These are phyloP conservation scores for Eunapius fragilis DNA, from an alignment of 37 sponge, comb jelly and placozoan species.

Conservation along the genomic window DNA sequence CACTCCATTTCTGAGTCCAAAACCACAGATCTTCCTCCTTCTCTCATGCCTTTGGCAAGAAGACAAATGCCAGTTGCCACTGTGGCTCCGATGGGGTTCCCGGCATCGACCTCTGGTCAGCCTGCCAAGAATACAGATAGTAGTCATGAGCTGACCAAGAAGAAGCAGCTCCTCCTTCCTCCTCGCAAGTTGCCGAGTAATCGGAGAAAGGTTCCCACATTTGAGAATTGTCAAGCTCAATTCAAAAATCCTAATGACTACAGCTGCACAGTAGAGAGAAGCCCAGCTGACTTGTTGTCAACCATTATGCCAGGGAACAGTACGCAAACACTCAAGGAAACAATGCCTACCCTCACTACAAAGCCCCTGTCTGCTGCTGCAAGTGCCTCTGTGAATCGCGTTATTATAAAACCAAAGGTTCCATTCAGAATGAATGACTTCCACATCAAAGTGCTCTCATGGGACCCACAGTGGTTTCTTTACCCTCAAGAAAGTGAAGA, in stretches of 20 bases:
- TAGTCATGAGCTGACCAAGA: neutral
- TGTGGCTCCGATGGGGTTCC: neutral
- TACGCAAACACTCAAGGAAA: neutral
- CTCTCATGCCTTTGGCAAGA: neutral
- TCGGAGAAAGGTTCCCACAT: neutral
- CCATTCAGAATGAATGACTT: constrained; percentile 18
- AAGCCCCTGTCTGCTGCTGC: neutral
- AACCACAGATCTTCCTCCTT: neutral
- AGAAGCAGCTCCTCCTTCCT: neutral
- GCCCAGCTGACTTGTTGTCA: neutral
- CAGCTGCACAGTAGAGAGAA: neutral
- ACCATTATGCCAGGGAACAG: neutral
- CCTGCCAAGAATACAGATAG: no score
- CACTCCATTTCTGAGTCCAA: neutral
- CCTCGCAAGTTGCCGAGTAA: neutral
- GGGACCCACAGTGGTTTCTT: constrained; percentile 39
- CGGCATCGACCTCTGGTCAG: neutral
- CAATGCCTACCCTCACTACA: neutral
- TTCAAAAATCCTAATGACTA: neutral
- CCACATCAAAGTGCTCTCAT: constrained; percentile 12
- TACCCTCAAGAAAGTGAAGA: constrained; percentile 2
- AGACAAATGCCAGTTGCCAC: neutral
- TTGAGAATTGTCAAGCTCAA: neutral
- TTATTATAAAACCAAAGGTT: neutral
- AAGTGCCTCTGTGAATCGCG: neutral